These are phyloP conservation scores for Zhuqinia jingwanae DNA, from an alignment of 2,888 invertebrate genomes.

Conservation along the genomic window DNA sequence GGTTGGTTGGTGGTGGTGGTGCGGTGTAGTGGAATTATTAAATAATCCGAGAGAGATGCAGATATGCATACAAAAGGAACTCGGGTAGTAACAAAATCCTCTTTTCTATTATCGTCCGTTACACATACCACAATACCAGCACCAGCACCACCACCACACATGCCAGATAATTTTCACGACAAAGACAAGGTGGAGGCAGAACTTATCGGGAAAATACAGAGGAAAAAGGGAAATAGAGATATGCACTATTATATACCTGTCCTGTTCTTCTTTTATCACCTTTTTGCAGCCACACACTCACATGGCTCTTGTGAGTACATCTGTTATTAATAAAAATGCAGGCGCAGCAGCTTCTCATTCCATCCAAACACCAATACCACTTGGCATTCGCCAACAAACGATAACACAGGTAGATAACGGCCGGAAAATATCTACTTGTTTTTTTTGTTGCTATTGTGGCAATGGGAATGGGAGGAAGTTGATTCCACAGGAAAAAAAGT, in stretches of 20 bases:
- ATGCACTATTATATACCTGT: conserved; percentile 26
- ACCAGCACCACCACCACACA: background rate
- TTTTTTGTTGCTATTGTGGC: conserved; percentile 13
- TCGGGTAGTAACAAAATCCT: background rate
- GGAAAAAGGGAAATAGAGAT: conserved; percentile 16
- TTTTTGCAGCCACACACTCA: conserved; percentile 37
- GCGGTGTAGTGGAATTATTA: background rate
- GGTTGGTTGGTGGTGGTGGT: no score
- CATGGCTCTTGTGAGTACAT: conserved; percentile 5
- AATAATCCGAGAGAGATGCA: background rate
- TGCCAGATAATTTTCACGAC: conserved; percentile 12
- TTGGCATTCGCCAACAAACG: conserved; percentile 47
- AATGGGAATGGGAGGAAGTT: conserved; percentile 44
- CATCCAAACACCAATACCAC: background rate
- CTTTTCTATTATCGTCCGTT: conserved; percentile 3
- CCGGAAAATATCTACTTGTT: conserved; percentile 36
- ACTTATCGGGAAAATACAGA: conserved; percentile 17
- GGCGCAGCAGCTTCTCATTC: background rate
- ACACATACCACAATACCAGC: conserved; percentile 21
- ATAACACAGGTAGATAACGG: conserved; percentile 57
- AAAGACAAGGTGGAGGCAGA: conserved; percentile 17
- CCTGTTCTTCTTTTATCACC: conserved; percentile 36
- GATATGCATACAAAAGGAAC: conserved; percentile 16
- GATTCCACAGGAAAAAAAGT: conserved; percentile 5
- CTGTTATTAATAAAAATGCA: conserved; percentile 17